phyloP scores from a whole-genome alignment of 2,797 vertebrate species.

The Mycteria americana region DNA sequence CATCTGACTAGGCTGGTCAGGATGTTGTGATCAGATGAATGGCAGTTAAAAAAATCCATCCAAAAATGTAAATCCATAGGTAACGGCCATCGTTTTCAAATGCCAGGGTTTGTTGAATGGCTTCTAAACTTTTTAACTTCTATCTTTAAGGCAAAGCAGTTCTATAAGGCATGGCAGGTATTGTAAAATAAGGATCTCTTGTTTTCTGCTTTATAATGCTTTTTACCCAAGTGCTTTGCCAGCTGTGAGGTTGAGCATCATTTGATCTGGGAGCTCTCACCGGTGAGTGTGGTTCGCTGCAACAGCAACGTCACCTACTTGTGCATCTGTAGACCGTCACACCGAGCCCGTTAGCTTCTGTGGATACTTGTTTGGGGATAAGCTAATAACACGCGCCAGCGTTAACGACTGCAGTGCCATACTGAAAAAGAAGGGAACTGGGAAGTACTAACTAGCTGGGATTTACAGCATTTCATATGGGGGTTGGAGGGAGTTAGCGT shows the following conservation, averaged over 20 bases:
- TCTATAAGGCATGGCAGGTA: not conserved
- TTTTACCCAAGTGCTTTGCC: conserved; percentile 61
- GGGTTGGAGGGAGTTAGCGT: not conserved
- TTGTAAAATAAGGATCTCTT: conserved; percentile 2
- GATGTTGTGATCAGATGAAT: not conserved
- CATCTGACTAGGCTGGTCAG: not conserved
- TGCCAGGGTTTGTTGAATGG: not conserved
- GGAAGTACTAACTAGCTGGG: not conserved
- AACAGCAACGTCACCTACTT: conserved; percentile 44
- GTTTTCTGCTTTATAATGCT: conserved; percentile 32
- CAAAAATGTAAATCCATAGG: not conserved
- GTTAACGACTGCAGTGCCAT: rapidly evolving
- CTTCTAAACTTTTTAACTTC: not conserved
- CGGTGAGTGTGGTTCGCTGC: conserved; percentile 75
- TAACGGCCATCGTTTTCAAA: not conserved
- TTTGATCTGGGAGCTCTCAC: conserved; percentile 64
- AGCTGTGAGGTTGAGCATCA: conserved; percentile 55
- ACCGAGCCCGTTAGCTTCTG: conserved; percentile 10
- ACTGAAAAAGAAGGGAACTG: not conserved
- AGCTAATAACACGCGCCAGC: conserved; percentile 69
- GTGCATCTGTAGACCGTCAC: conserved; percentile 28
- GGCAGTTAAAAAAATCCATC: not conserved
- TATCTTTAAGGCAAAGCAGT: not conserved
- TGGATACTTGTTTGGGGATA: conserved; percentile 71
- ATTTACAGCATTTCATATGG: not conserved